Evolutionary conservation across 2,888 invertebrate species (phyloP).

Genomic region (Mimachlamys varia): DNA sequence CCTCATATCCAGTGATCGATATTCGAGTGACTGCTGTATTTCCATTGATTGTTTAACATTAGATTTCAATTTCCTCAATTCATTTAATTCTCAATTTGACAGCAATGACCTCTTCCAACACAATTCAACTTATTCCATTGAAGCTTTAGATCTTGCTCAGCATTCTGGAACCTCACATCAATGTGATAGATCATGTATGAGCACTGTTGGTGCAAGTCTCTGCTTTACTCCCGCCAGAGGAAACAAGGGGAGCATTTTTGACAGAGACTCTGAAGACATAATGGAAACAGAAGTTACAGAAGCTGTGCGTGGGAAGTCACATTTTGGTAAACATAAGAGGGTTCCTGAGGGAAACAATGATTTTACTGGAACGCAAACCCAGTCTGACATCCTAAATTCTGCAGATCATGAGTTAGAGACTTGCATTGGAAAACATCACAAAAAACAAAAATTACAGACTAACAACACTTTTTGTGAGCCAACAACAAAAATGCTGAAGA

Average conservation of each 20-base stretch:
- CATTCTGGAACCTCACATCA: not conserved
- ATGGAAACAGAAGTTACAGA: too few relatives aligned
- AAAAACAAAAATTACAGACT: not conserved
- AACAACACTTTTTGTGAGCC: too few relatives aligned
- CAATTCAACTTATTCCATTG: not conserved
- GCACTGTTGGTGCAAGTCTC: not conserved
- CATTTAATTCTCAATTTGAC: not conserved
- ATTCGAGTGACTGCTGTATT: too few relatives aligned
- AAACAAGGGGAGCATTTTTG: too few relatives aligned
- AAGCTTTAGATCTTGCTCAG: not conserved
- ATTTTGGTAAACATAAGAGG: not conserved
- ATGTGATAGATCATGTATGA: not conserved
- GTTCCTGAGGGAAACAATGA: not conserved
- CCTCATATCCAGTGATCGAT: too few relatives aligned
- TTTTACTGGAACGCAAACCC: not conserved
- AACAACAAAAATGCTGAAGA: not conserved
- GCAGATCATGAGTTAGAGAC: not conserved
- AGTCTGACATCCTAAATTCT: not conserved
- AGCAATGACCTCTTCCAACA: not conserved
- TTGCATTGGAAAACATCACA: not conserved
- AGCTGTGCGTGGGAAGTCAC: too few relatives aligned
- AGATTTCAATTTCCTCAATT: not conserved
- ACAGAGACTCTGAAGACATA: too few relatives aligned
- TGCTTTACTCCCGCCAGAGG: too few relatives aligned
- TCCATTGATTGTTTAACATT: too few relatives aligned